Base-by-base conservation (phyloP, 1,140 invertebrate genomes). In the Lepidurus couesii region DNA sequence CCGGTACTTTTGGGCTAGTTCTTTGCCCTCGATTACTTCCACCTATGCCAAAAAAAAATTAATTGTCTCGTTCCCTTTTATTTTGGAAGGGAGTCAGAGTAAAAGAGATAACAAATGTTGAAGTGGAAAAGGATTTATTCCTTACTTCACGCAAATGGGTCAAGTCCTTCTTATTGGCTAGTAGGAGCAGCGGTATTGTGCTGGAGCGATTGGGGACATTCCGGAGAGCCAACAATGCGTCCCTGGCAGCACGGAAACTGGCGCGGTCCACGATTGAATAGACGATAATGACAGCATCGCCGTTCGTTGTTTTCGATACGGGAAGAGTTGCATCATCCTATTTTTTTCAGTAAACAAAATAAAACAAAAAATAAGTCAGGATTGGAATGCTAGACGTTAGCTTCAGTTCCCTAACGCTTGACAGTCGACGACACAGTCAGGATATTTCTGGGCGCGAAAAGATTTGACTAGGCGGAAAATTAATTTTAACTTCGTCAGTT, bases 101-200 rank as follows among this genome's bases (percentile, higher is more conserved):
- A 47, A 16, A 34, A 9, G 26, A 7, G 1, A 16, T 9, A 42
- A 75, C 6, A 42, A 75, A 75, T 16, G 43, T 5, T 1, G 8
- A 6, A 21, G 9, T 9, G 16, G 34, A 11, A n/a, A 44, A 7
- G 53, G 13, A 65, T n/a, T 65, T 73, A 75, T 79, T 83, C 42
- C 85, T 86, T 83, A 91, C 91, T 86, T 90, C 86, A 88, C 92
- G 85, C 26, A 92, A 85, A 84, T 92, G 91, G 84, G 92, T 91
- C 79, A 93, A 86, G 84, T 93, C 92, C 4, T 88, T 89, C 84
- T 93, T 93, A 84, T 93, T 93, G 76, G 88, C 92, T 13, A 93
- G 83, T 24, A 93, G 84, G 75, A 89, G 86, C 3, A 90, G 88
- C 0, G 91, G 88, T 75, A 80, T 77, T 42, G 21, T 77, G 76